A percentile compares a stretch with the other conserved stretches of the same genome.
phyloP scores from a whole-genome alignment of 2,797 vertebrate species.

The Chrosomus eos region DNA sequence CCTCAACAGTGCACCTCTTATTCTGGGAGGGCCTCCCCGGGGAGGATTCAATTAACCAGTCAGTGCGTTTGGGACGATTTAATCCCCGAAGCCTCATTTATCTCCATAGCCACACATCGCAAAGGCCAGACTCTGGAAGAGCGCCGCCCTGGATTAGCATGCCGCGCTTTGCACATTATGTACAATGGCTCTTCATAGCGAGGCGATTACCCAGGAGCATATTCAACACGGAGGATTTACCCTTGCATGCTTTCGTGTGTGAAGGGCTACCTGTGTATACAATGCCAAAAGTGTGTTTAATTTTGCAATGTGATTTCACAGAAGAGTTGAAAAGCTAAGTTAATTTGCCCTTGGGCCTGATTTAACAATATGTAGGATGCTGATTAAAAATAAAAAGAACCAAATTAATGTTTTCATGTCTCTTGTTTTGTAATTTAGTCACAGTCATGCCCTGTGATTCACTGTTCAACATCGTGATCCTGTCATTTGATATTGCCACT shows the following conservation, averaged over 20 bases:
- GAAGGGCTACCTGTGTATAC: conserved; percentile 35
- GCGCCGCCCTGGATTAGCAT: conserved; percentile 65
- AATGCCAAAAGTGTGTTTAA: neutral
- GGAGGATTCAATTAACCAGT: conserved; percentile 80
- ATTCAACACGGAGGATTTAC: conserved; percentile 60
- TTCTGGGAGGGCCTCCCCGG: conserved; percentile 60
- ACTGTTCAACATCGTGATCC: neutral
- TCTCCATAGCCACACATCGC: conserved; percentile 72
- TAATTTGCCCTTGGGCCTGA: neutral
- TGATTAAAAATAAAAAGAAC: neutral
- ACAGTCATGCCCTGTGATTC: neutral
- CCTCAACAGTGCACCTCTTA: conserved; percentile 40
- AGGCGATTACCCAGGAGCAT: conserved; percentile 63
- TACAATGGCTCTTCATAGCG: conserved; percentile 62
- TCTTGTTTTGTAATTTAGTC: neutral
- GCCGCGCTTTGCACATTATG: conserved; percentile 57
- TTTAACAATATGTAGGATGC: neutral
- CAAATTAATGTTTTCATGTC: neutral
- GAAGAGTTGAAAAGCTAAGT: conserved; percentile 19
- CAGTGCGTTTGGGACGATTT: conserved; percentile 73
- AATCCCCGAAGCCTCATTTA: conserved; percentile 75
- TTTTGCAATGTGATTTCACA: conserved; percentile 40
- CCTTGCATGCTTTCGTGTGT: conserved; percentile 51
- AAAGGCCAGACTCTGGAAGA: conserved; percentile 64
- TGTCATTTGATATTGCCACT: neutral